Evolutionary conservation across 1,140 invertebrate species (phyloP), one percentile per base, ranked within the genome.

Genomic region (Trichogramma pretiosum): DNA sequence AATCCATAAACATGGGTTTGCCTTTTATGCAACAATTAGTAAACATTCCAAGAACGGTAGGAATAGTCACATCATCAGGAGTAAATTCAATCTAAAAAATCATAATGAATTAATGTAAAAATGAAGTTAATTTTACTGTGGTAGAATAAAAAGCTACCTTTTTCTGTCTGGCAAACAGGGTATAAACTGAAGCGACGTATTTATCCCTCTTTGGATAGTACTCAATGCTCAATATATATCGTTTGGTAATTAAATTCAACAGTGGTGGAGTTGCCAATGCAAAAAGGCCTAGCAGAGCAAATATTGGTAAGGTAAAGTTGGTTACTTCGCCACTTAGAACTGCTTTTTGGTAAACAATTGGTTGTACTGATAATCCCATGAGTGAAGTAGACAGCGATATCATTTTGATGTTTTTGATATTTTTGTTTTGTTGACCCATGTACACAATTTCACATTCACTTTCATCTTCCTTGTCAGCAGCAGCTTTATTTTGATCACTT

Each of bases 201-300:
- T 74, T 77, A 22, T 81, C 74, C 23, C 68, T 78, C 18, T 63
- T 53, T 11, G 72, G 60, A 64, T 89, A 74, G 58, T 88, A 92
- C 48, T 82, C 72, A 3, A 95, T 68, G 49, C 81, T 70, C 1
- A 79, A 83, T 0, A 93, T 82, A 76, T 95, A 96, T 67, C 87
- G 88, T 58, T 84, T 92, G 3, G 87, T 83, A 13, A 94, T 70
- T 5, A 79, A 71, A 72, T 95, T 87, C 48, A 95, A 69, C 19
- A 94, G 60, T 16, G 91, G 34, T 1, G 93, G 92, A 5, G 88
- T 93, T 0, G 81, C 69, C 56, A 92, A 81, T 4, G 89, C 84
- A 60, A 92, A 87, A 54, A 91, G 78, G 18, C 82, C 83, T 2
- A 88, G 72, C 33, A 84, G 70, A 1, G 77, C 74, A 54, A 79